Percentiles rank a stretch among this genome's conserved stretches.
These are phyloP conservation scores for Catocala sponsa DNA, from an alignment of 2,888 invertebrate species.

Conservation along the genomic window DNA sequence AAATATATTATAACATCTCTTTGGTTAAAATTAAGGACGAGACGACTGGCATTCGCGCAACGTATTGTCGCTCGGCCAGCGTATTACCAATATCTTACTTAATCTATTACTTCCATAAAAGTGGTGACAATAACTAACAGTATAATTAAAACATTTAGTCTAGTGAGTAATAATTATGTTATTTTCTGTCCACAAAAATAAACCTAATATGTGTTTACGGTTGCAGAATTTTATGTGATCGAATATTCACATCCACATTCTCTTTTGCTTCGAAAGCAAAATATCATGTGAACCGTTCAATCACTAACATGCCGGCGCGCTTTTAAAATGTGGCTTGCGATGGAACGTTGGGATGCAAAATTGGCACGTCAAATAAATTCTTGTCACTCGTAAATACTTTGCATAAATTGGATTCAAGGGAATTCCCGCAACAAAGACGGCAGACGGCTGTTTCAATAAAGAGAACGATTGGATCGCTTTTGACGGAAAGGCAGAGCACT, in stretches of 20 bases:
- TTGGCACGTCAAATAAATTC: slow-evolving; percentile 83
- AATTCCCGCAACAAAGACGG: slow-evolving; percentile 82
- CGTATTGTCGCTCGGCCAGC: too few species aligned
- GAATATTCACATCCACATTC: slow-evolving; percentile 25
- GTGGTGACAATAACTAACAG: too few species aligned
- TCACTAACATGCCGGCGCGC: slow-evolving; percentile 58
- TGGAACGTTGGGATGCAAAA: slow-evolving; percentile 68
- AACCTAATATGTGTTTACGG: too few species aligned
- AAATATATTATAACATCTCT: too few species aligned
- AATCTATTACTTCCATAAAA: too few species aligned
- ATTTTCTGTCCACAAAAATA: too few species aligned
- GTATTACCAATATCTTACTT: too few species aligned
- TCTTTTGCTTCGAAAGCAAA: slow-evolving; percentile 47
- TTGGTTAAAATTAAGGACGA: too few species aligned
- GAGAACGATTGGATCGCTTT: slow-evolving; percentile 80
- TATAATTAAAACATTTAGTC: too few species aligned
- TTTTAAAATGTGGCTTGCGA: slow-evolving; percentile 65
- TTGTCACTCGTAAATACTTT: slow-evolving; percentile 84
- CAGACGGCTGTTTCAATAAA: slow-evolving; percentile 80
- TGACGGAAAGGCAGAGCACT: slow-evolving; percentile 72
- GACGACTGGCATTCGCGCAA: too few species aligned
- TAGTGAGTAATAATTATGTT: too few species aligned
- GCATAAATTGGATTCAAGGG: slow-evolving; percentile 81
- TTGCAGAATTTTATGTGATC: slow-evolving; percentile 30
- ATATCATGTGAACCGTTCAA: slow-evolving; percentile 65